Percentiles rank a stretch among this genome's conserved stretches.
Evolutionary conservation across 1,140 invertebrate species (phyloP).

Genomic region (Ooceraea biroi): DNA sequence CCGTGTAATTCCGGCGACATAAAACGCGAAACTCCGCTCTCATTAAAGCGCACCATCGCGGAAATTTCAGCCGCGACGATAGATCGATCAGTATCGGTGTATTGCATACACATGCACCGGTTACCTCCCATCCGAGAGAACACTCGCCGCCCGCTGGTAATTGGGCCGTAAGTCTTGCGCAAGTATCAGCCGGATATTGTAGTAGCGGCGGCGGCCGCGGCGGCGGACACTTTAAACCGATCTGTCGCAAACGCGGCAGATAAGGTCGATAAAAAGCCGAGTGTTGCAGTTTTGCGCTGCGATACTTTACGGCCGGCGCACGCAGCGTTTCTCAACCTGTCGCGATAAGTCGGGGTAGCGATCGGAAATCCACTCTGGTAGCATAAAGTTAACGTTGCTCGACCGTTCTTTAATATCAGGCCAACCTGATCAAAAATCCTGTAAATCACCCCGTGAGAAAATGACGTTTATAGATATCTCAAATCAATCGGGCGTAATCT

Average conservation of each 20-base stretch:
- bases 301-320: constrained; percentile 29
- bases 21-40: constrained; percentile 51
- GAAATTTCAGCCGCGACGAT: constrained; percentile 44
- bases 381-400: too few species aligned
- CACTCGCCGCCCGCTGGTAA: constrained; percentile 20
- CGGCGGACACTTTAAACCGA: constrained; percentile 35
- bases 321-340: constrained; percentile 43
- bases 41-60: constrained; percentile 45
- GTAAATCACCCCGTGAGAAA: constrained; percentile 1
- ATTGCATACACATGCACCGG: background rate
- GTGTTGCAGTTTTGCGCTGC: constrained; percentile 40
- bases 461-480: constrained; percentile 6
- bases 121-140: constrained; percentile 30
- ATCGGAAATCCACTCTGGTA: background rate
- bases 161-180: constrained; percentile 47
- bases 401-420: too few species aligned
- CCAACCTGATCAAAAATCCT: too few species aligned
- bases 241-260: constrained; percentile 58
- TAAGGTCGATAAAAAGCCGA: constrained; percentile 42
- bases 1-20: constrained; percentile 51
- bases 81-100: constrained; percentile 48
- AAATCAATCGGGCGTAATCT: constrained; percentile 33
- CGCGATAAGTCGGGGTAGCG: background rate
- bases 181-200: constrained; percentile 54
- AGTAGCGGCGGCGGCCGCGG: background rate